phyloP scores from a whole-genome alignment of 2,113 vertebrate genomes.

The Sarotherodon lohbergeri region DNA sequence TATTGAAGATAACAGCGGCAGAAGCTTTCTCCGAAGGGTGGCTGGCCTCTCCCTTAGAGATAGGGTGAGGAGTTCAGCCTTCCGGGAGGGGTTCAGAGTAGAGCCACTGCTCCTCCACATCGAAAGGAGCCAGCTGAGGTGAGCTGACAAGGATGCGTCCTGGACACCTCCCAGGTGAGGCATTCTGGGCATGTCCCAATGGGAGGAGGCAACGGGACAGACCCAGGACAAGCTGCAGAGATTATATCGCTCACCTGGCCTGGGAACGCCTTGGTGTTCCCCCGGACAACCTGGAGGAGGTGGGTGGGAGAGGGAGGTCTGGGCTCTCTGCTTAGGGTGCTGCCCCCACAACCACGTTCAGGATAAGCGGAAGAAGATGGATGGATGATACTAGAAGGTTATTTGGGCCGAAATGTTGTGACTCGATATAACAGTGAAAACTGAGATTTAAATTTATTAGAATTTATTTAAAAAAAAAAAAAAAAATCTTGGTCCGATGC shows the following conservation, averaged over 20 bases:
- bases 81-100: not conserved
- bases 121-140: accelerated
- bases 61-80: not conserved
- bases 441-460: not conserved
- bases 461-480: not conserved
- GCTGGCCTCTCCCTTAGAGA: not conserved
- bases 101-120: not conserved
- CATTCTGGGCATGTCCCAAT: not conserved
- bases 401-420: not conserved
- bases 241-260: no score
- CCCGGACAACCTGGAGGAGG: not conserved
- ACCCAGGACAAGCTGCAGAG: not conserved
- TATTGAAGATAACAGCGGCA: not conserved
- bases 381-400: not conserved
- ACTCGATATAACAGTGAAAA: not conserved
- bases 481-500: not conserved
- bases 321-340: accelerated
- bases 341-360: not conserved
- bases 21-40: not conserved
- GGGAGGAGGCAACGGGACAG: not conserved
- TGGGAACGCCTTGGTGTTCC: no score
- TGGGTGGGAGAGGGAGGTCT: not conserved
- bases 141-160: not conserved
- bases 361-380: accelerated
- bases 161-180: not conserved